A percentile compares a stretch with the other conserved stretches of the same genome.
phyloP scores from a whole-genome alignment of 2,113 vertebrate species.

The Panthera uncia region DNA sequence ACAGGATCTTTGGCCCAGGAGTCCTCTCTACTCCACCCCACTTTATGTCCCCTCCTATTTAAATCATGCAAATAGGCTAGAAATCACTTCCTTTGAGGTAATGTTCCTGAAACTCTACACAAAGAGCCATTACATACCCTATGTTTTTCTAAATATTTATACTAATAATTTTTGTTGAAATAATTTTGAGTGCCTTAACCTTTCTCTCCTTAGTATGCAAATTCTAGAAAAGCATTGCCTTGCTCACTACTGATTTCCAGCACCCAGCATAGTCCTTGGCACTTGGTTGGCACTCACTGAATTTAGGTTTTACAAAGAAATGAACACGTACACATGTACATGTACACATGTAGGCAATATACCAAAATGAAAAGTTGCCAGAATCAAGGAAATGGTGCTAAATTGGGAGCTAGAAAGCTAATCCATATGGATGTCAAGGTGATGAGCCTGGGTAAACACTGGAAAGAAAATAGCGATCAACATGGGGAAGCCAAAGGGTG shows the following conservation, averaged over 20 bases:
- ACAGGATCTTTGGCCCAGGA: not conserved
- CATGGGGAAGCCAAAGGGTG: too few relatives aligned
- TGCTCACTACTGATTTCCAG: not conserved
- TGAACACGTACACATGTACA: too few relatives aligned
- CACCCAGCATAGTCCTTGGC: not conserved
- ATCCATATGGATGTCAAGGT: too few relatives aligned
- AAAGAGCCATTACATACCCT: not conserved
- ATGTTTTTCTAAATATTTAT: not conserved
- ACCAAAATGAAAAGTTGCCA: not conserved
- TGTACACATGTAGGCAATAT: not conserved
- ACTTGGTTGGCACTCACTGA: not conserved
- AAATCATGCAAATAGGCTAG: not conserved
- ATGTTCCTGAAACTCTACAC: not conserved
- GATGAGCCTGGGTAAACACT: not conserved
- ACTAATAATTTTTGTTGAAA: not conserved
- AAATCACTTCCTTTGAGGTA: not conserved
- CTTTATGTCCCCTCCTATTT: not conserved
- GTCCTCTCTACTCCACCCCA: not conserved
- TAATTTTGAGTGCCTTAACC: not conserved
- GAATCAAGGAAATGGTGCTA: not conserved
- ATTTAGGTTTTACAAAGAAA: not conserved
- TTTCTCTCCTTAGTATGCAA: not conserved
- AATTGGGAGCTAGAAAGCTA: not conserved
- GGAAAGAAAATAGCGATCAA: not conserved
- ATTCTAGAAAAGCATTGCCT: not conserved